Conservation (phyloP, 2,113 vertebrate species). For the Dascyllus trimaculatus region DNA sequence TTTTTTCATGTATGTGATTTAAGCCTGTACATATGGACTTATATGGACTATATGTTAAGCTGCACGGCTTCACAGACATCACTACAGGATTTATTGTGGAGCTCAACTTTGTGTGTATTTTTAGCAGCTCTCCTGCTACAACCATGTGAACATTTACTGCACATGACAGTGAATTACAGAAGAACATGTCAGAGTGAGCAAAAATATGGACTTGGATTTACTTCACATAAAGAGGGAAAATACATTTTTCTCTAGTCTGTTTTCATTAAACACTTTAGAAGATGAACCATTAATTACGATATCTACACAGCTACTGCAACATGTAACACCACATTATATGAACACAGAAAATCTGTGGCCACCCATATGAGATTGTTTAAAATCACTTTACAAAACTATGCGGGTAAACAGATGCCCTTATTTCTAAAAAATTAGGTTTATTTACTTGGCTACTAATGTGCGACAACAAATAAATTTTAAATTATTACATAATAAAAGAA, state of each 20-base stretch:
- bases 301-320: no score
- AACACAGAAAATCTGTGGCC: neutral
- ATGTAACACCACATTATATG: neutral
- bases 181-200: neutral
- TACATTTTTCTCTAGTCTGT: neutral
- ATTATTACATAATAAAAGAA: neutral
- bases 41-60: neutral
- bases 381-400: neutral
- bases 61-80: conserved; percentile 13
- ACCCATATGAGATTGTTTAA: neutral
- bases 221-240: neutral
- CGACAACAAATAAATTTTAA: neutral
- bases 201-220: conserved; percentile 2
- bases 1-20: neutral
- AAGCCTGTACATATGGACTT: neutral
- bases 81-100: conserved; percentile 21
- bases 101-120: neutral
- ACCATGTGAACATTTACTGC: conserved; percentile 18
- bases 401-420: neutral
- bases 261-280: neutral
- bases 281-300: no score
- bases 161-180: conserved; percentile 19
- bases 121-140: neutral
- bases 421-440: no score
- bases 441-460: no score